A percentile compares a stretch with the other conserved stretches of the same genome.
phyloP scores from a whole-genome alignment of 1,140 invertebrate species.

The Helicoverpa zea region DNA sequence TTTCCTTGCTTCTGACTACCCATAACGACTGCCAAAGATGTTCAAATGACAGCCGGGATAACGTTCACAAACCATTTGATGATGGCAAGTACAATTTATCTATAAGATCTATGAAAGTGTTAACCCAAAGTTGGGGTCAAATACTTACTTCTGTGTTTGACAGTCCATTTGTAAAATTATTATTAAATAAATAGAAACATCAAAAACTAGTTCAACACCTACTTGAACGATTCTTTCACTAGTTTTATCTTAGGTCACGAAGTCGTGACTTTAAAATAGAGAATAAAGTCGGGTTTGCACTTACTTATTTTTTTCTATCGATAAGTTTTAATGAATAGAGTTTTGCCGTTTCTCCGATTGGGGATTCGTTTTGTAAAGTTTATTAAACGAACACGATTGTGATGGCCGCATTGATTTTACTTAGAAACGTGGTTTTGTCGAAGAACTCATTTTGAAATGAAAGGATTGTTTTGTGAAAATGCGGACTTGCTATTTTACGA shows the following conservation, averaged over 20 bases:
- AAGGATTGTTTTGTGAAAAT: no score
- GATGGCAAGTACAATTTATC: no score
- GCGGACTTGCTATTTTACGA: no score
- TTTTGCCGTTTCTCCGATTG: not conserved
- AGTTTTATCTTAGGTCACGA: constrained; percentile 44
- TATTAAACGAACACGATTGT: not conserved
- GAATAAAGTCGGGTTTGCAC: not conserved
- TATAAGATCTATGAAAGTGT: no score
- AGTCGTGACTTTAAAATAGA: constrained; percentile 50
- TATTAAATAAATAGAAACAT: not conserved
- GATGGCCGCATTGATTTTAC: not conserved
- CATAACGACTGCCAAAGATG: no score
- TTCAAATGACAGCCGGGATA: not conserved
- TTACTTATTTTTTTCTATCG: not conserved
- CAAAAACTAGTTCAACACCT: constrained; percentile 8
- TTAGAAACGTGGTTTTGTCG: not conserved
- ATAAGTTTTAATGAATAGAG: not conserved
- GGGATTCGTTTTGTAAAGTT: not conserved
- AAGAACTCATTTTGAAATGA: not conserved
- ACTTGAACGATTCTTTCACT: constrained; percentile 30
- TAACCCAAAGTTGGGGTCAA: no score
- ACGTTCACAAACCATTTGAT: no score
- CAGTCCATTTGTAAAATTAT: constrained; percentile 5
- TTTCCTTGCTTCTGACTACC: no score
- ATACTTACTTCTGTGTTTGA: not conserved